Percentiles rank a stretch among this genome's conserved stretches.
Evolutionary conservation across 1,140 invertebrate genomes (phyloP).

Genomic region (Drosophila mayri): DNA sequence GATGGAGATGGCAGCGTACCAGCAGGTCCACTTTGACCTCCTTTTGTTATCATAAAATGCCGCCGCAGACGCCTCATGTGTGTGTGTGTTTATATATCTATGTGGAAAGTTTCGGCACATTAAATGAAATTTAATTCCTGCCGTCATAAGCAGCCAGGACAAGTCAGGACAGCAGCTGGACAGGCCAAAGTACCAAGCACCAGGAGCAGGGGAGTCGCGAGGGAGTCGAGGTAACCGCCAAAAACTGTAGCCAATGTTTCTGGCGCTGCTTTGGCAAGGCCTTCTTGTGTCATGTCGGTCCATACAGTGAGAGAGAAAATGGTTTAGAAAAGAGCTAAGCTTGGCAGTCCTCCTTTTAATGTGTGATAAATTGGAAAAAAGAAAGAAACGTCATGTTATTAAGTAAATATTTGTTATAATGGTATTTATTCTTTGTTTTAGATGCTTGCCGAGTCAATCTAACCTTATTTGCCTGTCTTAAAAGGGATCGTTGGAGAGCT

Average conservation of each 20-base stretch:
- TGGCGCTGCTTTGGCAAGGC: slow-evolving; percentile 57
- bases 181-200: slow-evolving; percentile 58
- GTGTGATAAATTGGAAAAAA: not conserved
- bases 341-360: not conserved
- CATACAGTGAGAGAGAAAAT: not conserved
- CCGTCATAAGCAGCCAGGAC: slow-evolving; percentile 68
- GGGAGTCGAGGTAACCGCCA: slow-evolving; percentile 55
- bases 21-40: slow-evolving; percentile 67
- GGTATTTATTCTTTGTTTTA: not conserved
- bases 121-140: slow-evolving; percentile 82
- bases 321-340: not conserved
- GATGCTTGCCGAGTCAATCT: no score
- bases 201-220: slow-evolving; percentile 7
- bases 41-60: slow-evolving; percentile 79
- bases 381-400: not conserved
- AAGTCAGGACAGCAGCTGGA: slow-evolving; percentile 62
- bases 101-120: slow-evolving; percentile 76
- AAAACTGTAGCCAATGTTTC: slow-evolving; percentile 69
- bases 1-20: slow-evolving; percentile 18
- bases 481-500: not conserved
- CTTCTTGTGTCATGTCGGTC: slow-evolving; percentile 66
- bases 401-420: not conserved
- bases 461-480: no score
- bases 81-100: slow-evolving; percentile 46
- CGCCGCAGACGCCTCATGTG: slow-evolving; percentile 59